Base-by-base conservation (phyloP, 2,113 vertebrate species). In the Rhinogobius similis region DNA sequence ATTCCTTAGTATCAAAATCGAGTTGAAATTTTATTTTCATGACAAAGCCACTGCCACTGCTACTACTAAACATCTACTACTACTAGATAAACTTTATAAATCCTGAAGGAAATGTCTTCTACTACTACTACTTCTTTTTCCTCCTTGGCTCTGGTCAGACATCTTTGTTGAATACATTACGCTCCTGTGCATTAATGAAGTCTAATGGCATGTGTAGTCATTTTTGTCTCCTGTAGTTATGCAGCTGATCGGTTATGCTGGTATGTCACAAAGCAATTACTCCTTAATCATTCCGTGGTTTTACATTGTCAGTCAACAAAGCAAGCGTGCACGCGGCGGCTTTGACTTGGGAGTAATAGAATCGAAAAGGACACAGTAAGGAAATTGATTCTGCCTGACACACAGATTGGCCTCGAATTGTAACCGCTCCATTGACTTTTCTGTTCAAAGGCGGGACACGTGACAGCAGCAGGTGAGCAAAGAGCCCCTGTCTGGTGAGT, bases 401-500 rank as follows among this genome's bases (percentile, higher is more conserved):
- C 53, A 58, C 72, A 82, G 58, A 82, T 86, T 82, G 73, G 67
- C 63, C 68, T 65, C 72, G 70, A 85, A 71, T 36, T 78, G 82
- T 62, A 82, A 83, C 77, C 27, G 3, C 76, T 75, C 72, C 67
- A 50, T 88, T 77, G 80, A 65, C 75, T 79, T 82, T 84, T 69
- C 58, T 73, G 77, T 62, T 70, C 38, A 72, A 78, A 62, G 67
- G 62, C 44, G 16, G 71, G 39, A 39, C 44, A 58, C 41, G 43
- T 41, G 55, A 56, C 52, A 67, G 76, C 75, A 85, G 46, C 20
- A n/a, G 76, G 82, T 78, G 66, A 68, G 73, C 4, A 2, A 58
- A 46, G 44, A 12, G 21, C 18, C 69, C 53, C 39, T 72, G 72
- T 80, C 81, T 73, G 79, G 62, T 86, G 74, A 68, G 62, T n/a